These are phyloP conservation scores for Rhabdomys dilectus DNA, from an alignment of 2,113 vertebrate species.

Conservation along the genomic window DNA sequence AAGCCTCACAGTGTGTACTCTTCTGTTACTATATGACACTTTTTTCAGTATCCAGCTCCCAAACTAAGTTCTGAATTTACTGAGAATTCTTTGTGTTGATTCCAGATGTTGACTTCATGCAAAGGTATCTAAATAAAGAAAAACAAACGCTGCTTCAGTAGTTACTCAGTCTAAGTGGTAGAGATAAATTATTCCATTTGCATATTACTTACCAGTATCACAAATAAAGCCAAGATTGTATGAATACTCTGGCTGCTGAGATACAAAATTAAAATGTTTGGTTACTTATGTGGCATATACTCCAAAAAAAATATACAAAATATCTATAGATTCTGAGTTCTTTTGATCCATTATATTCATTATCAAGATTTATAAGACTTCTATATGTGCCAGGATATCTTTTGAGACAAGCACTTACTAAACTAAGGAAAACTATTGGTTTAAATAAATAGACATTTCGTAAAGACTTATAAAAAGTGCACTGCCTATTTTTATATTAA, in stretches of 20 bases:
- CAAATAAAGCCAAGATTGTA: not conserved
- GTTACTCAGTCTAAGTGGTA: slow-evolving; percentile 6
- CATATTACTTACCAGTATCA: not conserved
- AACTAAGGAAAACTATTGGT: not conserved
- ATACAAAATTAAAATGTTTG: not conserved
- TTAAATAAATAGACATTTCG: slow-evolving; percentile 12
- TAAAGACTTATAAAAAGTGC: not conserved
- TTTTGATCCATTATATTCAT: not conserved
- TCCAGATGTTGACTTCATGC: slow-evolving; percentile 22
- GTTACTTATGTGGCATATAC: not conserved
- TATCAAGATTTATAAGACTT: not conserved
- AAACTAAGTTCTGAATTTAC: not conserved
- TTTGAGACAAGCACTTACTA: slow-evolving; percentile 36
- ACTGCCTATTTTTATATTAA: not conserved
- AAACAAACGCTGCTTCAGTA: not conserved
- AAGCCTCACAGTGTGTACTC: slow-evolving; percentile 19
- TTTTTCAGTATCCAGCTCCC: not conserved
- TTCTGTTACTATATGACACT: slow-evolving; percentile 24
- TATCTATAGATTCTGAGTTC: not conserved
- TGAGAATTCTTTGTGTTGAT: slow-evolving; percentile 12
- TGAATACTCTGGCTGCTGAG: not conserved
- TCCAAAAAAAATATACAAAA: not conserved
- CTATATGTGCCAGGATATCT: not conserved
- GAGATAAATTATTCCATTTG: not conserved
- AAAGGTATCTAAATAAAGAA: slow-evolving; percentile 25